Conservation (phyloP, 2,797 vertebrate genomes). For the Bucorvus abyssinicus region DNA sequence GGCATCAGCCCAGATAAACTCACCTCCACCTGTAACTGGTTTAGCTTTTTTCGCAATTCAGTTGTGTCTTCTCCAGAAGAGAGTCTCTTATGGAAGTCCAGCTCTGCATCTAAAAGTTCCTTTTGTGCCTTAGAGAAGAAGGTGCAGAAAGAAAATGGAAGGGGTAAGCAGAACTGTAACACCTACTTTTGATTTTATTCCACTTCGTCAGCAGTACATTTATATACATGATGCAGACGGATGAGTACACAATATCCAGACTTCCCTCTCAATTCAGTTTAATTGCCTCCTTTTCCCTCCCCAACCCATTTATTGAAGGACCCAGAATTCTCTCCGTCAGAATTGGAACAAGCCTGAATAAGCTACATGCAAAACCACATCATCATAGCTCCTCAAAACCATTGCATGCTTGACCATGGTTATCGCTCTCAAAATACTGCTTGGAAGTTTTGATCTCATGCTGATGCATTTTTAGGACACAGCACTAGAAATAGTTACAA, state of each 20-base stretch:
- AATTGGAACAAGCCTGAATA: neutral
- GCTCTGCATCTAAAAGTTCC: constrained; percentile 92
- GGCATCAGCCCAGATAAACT: constrained; percentile 4
- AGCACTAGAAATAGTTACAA: neutral
- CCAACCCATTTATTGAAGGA: neutral
- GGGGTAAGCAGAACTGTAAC: neutral
- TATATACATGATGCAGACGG: neutral
- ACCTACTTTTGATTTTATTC: neutral
- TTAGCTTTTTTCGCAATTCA: constrained; percentile 91
- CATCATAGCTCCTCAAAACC: neutral
- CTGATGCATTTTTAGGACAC: neutral
- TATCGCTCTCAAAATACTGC: neutral
- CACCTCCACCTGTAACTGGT: constrained; percentile 93
- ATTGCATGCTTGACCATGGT: neutral
- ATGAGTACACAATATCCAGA: accelerated
- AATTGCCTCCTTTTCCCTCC: neutral
- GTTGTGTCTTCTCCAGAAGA: constrained; percentile 96
- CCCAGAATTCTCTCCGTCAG: neutral
- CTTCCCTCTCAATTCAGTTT: neutral
- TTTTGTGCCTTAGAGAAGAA: constrained; percentile 86
- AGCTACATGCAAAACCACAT: neutral
- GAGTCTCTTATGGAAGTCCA: constrained; percentile 94
- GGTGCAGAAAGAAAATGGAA: neutral
- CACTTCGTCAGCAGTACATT: neutral
- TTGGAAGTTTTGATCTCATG: neutral